Evolutionary conservation across 2,888 invertebrate genomes (phyloP), one percentile per base, ranked within the genome.

Genomic region (Diachrysia chrysitis): DNA sequence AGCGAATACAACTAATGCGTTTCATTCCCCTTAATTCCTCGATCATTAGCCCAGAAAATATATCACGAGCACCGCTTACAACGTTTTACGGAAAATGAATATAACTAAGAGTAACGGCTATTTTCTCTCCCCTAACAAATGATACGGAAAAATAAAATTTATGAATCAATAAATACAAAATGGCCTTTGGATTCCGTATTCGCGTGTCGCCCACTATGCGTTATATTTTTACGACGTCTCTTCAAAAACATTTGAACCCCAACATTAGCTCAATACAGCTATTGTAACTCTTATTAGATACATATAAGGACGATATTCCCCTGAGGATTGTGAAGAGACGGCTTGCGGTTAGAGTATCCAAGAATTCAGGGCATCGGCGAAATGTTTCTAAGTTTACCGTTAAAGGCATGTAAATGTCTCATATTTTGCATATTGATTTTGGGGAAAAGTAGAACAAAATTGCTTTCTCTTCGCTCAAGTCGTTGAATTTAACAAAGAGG

Each of bases 161-260:
- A 78, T 75, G 82, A 81, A 83, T 84, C 82, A 74, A 78, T 84
- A 83, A 82, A 77, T 74, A 79, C 63, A 56, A 60, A 82, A 76
- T 63, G 71, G 61, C 70, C 59, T 79, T 69, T 69, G 62, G 67
- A 78, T 76, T 79, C 71, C 63, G 68, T 71, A 76, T 74, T 82
- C 64, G 71, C 67, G 71, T 79, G 75, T 75, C 80, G 59, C 75
- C 66, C 62, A 70, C 67, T 77, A 70, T 71, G 72, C 65, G 57
- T 80, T 72, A 76, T 76, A 66, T 71, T 79, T 82, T 78, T 78
- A 81, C 71, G 82, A 71, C 58, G 68, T 66, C 58, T 71, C 75
- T 71, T 75, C 70, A 66, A 59, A 77, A 73, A 72, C 73, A 79
- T 80, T 82, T 72, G 62, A 72, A 76, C 66, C 62, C 19, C 62